phyloP scores from a whole-genome alignment of 2,888 invertebrate species.

The Agrilus biguttatus region DNA sequence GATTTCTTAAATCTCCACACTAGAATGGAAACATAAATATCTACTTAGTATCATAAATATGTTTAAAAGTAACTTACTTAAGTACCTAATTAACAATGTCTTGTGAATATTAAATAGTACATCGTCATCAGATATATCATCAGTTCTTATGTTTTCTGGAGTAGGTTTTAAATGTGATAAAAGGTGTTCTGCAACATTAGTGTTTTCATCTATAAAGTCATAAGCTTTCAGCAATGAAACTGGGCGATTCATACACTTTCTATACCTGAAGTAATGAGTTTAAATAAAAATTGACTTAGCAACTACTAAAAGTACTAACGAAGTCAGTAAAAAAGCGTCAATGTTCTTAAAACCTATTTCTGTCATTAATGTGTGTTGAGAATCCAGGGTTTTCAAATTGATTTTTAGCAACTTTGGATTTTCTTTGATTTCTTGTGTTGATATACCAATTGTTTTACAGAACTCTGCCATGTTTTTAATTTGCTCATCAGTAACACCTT shows the following conservation, averaged over 20 bases:
- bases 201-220: constrained; percentile 24
- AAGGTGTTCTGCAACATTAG: constrained; percentile 29
- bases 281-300: constrained; percentile 27
- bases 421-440: constrained; percentile 35
- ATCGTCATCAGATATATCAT: constrained; percentile 15
- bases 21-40: constrained; percentile 16
- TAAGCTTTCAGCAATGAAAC: constrained; percentile 28
- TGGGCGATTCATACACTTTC: constrained; percentile 26
- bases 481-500: constrained; percentile 1
- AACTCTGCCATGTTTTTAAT: constrained; percentile 1
- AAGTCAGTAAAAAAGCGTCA: constrained; percentile 14
- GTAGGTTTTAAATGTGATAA: constrained; percentile 17
- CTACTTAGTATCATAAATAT: neutral
- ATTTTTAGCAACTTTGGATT: constrained; percentile 42
- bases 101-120: constrained; percentile 21
- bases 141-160: constrained; percentile 11
- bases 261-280: constrained; percentile 19
- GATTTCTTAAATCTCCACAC: constrained; percentile 28
- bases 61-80: constrained; percentile 17
- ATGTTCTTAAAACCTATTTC: constrained; percentile 43
- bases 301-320: constrained; percentile 31
- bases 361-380: constrained; percentile 42
- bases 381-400: constrained; percentile 38
- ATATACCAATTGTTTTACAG: constrained; percentile 31
- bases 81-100: constrained; percentile 17